A percentile compares a stretch with the other conserved stretches of the same genome.
Evolutionary conservation across 2,888 invertebrate genomes (phyloP).

Genomic region (Oasisia sp.): DNA sequence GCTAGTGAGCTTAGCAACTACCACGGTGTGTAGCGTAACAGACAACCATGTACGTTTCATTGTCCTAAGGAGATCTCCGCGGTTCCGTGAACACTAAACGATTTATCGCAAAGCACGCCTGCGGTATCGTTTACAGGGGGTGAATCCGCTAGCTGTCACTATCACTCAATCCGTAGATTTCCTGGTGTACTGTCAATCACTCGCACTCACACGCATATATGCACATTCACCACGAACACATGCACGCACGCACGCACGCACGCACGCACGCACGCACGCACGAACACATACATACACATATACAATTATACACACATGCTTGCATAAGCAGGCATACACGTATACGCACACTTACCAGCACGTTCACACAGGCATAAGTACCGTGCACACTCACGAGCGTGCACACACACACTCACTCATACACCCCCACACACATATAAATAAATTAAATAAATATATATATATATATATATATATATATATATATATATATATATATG

Average conservation of each 20-base stretch:
- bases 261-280: background rate
- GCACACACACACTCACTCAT: background rate
- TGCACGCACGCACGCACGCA: background rate
- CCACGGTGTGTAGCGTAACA: background rate
- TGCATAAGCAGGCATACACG: background rate
- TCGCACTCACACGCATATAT: too few species aligned
- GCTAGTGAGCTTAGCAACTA: background rate
- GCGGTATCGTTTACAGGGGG: background rate
- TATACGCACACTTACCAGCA: too few species aligned
- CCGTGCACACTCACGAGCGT: background rate
- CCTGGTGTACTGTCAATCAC: background rate
- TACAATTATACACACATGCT: background rate
- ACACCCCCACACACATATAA: too few species aligned
- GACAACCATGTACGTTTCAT: too few species aligned
- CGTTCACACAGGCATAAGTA: too few species aligned
- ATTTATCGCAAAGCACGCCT: background rate
- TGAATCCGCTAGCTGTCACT: conserved; percentile 2
- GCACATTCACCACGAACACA: too few species aligned
- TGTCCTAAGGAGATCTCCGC: background rate
- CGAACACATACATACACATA: background rate
- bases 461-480: too few species aligned
- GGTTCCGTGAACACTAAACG: background rate
- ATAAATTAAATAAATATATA: too few species aligned
- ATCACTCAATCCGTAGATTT: background rate
- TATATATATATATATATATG: too few species aligned